Evolutionary conservation across 1,140 invertebrate species (phyloP), one percentile per base, ranked within the genome.

Genomic region (Berghia stephanieae): DNA sequence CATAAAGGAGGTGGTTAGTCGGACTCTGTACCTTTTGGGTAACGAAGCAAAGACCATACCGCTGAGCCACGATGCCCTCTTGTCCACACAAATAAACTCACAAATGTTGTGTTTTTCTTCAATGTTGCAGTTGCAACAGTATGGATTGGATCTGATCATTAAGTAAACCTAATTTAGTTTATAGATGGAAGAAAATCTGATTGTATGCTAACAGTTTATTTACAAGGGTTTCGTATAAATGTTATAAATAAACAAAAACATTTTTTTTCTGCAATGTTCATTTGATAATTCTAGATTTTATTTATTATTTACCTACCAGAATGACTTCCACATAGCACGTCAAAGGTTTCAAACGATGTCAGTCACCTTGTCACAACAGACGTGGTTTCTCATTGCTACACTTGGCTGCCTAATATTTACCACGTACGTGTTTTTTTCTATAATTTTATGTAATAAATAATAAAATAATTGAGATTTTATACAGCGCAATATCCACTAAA

Each of bases 331-430:
- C 90, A 92, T 97, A 78, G 96, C 96, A 13, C 98, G 97, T 94
- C 96, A 98, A 88, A 95, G 96, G 86, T 98, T 96, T 1, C 96
- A 98, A 87, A 98, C 96, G n/a, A 81, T 83, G 69, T 82, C 83
- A 31, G 83, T 83, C 2, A 96, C 96, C 4, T 91, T 99, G 34
- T 97, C 96, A 72, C 96, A 98, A 83, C 96, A 98, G 88, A 90
- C 98, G 52, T 96, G 96, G 92, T 96, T 98, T 82, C 91, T 99
- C 36, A 96, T 95, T 69, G 96, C 96, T 46, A 98, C 96, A 2
- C 91, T 98, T 73, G 91, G 97, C 78, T 98, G 97, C 90, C 93
- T 99, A 83, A 95, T 98, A 8, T 99, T 99, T 89, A 99, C 96
- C 78, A 98, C 96, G 96, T 97, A 78, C 82, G 81, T 82, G 27